A percentile compares a stretch with the other conserved stretches of the same genome.
These are phyloP conservation scores for Standfussiana lucernea DNA, from an alignment of 2,888 invertebrate species.

Conservation along the genomic window DNA sequence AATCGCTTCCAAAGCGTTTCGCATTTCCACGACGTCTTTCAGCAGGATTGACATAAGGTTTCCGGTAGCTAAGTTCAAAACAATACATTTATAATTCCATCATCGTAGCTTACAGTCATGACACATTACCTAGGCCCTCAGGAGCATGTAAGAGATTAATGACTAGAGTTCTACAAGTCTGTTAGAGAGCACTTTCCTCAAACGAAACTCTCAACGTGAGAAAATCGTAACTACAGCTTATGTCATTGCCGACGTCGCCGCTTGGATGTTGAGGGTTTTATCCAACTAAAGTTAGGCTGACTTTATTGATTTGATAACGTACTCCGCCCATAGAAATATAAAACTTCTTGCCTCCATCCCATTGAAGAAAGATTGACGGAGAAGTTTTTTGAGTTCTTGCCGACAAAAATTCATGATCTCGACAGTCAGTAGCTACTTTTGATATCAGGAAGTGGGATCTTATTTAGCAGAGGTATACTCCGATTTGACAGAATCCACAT, in stretches of 20 bases:
- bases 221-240: not conserved
- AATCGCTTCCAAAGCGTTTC: too few species aligned
- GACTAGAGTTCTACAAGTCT: not conserved
- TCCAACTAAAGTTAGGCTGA: not conserved
- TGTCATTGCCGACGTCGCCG: not conserved
- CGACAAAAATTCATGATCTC: not conserved
- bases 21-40: not conserved
- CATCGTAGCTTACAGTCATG: not conserved
- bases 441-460: not conserved
- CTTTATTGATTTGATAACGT: not conserved
- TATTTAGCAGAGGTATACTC: not conserved
- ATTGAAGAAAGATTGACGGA: not conserved
- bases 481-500: not conserved
- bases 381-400: not conserved
- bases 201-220: not conserved
- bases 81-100: not conserved
- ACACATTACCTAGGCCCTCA: not conserved
- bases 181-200: too few species aligned
- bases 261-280: not conserved
- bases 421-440: not conserved
- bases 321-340: not conserved
- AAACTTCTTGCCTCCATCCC: not conserved
- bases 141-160: not conserved
- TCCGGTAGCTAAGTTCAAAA: not conserved
- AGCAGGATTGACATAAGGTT: not conserved